Percentiles rank a stretch among this genome's conserved stretches.
phyloP scores from a whole-genome alignment of 2,888 invertebrate species.

The Tridacna crocea region DNA sequence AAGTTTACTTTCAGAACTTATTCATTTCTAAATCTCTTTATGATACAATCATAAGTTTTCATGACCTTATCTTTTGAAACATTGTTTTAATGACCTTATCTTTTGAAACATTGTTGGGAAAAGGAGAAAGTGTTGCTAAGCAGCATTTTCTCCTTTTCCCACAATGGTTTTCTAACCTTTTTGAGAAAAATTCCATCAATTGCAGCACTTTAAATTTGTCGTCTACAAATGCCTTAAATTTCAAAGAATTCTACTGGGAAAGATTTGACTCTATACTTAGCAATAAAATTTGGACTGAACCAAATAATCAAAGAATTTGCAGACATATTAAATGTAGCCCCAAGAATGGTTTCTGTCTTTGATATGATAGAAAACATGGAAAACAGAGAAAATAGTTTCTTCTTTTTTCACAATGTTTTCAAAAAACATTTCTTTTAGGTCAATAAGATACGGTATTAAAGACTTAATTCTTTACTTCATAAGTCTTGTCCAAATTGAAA shows the following conservation, averaged over 20 bases:
- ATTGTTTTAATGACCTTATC: not conserved
- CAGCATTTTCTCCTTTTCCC: not conserved
- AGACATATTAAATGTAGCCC: too few relatives aligned
- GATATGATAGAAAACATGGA: too few relatives aligned
- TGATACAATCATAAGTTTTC: not conserved
- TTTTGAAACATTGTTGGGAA: not conserved
- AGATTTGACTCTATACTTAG: not conserved
- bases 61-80: not conserved
- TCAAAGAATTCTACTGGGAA: not conserved
- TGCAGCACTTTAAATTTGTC: not conserved
- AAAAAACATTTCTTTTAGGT: too few relatives aligned
- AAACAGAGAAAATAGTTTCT: too few relatives aligned
- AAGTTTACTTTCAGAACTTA: slow-evolving; percentile 11
- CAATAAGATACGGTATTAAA: too few relatives aligned
- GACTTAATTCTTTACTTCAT: too few relatives aligned
- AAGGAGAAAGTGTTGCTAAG: not conserved
- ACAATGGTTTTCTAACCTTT: not conserved
- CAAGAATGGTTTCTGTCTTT: too few relatives aligned
- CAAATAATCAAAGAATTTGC: too few relatives aligned
- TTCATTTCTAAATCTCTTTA: not conserved
- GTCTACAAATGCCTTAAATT: not conserved
- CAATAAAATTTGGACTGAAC: too few relatives aligned
- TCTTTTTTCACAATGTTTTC: too few relatives aligned
- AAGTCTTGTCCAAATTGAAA: too few relatives aligned
- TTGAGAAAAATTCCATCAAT: not conserved